Percentiles rank a stretch among this genome's conserved stretches.
Evolutionary conservation across 2,888 invertebrate genomes (phyloP).

Genomic region (Morinoia aosen): DNA sequence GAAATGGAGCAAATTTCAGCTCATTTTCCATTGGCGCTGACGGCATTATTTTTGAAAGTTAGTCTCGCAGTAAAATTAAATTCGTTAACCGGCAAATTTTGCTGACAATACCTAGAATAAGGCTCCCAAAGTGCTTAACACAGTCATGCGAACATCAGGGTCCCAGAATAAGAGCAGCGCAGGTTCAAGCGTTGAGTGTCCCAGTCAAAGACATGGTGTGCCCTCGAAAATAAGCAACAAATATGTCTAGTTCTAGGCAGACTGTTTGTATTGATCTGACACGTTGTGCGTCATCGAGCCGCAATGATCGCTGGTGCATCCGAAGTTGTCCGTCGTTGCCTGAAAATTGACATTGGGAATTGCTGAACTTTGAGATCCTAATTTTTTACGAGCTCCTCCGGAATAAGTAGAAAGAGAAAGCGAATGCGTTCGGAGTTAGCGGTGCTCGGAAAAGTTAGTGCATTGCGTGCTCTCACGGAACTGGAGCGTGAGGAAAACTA

Average conservation of each 20-base stretch:
- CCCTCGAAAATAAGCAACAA: neutral
- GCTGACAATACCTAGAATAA: neutral
- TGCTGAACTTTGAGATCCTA: constrained; percentile 2
- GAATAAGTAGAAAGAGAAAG: neutral
- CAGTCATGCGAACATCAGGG: no score
- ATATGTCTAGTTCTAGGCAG: neutral
- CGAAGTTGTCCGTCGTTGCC: constrained; percentile 18
- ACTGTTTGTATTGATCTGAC: constrained; percentile 27
- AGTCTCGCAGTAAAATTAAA: no score
- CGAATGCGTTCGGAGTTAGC: neutral
- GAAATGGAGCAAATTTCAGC: no score
- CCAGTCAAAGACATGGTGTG: neutral
- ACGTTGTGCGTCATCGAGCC: neutral
- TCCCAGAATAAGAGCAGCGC: no score
- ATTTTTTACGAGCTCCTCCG: constrained; percentile 12
- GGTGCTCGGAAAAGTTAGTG: neutral
- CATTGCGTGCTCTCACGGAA: neutral
- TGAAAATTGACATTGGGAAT: constrained; percentile 9
- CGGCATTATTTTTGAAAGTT: no score
- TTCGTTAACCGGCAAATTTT: no score
- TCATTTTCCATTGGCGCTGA: no score
- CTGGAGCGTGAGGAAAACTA: no score
- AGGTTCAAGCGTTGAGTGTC: neutral
- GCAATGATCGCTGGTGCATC: constrained; percentile 20
- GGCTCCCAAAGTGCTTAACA: neutral